These are phyloP conservation scores for Heloderma charlesbogerti DNA, from an alignment of 2,113 vertebrate species.

Conservation along the genomic window DNA sequence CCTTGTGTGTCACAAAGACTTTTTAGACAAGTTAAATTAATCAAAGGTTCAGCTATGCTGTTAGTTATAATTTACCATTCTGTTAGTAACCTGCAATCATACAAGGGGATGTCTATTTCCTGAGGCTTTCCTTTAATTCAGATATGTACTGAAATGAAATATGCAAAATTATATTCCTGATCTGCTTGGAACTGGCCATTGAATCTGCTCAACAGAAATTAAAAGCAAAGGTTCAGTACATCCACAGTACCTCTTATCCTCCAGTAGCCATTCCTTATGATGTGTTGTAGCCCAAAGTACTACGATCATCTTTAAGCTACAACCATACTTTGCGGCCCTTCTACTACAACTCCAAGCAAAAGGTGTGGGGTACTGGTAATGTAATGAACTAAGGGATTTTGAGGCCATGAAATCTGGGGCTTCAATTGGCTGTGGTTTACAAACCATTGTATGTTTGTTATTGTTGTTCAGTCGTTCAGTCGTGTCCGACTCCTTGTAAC, in stretches of 20 bases:
- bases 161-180: background rate
- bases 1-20: slow-evolving; percentile 30
- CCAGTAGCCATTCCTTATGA: background rate
- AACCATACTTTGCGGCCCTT: background rate
- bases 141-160: background rate
- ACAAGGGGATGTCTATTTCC: slow-evolving; percentile 31
- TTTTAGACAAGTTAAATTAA: slow-evolving; percentile 52
- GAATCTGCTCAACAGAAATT: background rate
- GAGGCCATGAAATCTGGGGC: background rate
- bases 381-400: background rate
- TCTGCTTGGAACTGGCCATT: slow-evolving; percentile 21
- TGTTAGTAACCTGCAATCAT: slow-evolving; percentile 57
- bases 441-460: too few species aligned
- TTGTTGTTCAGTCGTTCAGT: too few species aligned
- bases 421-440: background rate
- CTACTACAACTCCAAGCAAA: background rate
- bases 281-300: background rate
- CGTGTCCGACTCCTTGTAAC: too few species aligned
- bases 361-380: background rate
- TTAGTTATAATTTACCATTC: slow-evolving; percentile 30
- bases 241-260: background rate
- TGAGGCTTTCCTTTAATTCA: background rate
- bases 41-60: slow-evolving; percentile 28
- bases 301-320: background rate
- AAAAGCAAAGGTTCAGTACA: background rate